Base-by-base conservation (phyloP, 2,888 invertebrate genomes). In the Tethea ocularis region DNA sequence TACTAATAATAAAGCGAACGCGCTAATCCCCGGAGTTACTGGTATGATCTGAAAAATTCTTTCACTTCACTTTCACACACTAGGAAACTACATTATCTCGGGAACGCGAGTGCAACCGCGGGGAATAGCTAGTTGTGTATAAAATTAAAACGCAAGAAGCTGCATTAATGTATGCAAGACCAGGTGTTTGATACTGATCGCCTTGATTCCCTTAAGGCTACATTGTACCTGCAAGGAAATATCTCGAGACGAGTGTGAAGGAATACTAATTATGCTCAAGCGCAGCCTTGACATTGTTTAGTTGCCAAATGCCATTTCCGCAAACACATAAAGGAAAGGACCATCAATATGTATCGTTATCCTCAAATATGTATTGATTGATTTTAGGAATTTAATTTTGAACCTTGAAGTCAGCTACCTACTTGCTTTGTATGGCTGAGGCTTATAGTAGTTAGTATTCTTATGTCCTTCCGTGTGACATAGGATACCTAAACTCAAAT, bases 231-330 rank as follows among this genome's bases (percentile, higher is more conserved):
- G 68, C 63, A 71, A 79, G 80, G 82, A 81, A 80, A 81, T 68
- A 67, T 67, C 67, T 62, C 72, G 74, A 74, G 71, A 69, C 58
- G 53, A 53, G 66, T 64, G 60, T 62, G 61, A 68, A 67, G 66
- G 82, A 78, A 84, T 85, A 83, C 81, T 74, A 76, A 87, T 75
- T 76, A 65, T 67, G 57, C 58, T 67, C 61, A 63, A 60, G 60
- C 51, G 58, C 33, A 41, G 22, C 85, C 84, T 84, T 86, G 86
- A 82, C 86, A 83, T 82, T 83, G 76, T 84, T 84, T 52, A n/a
- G 24, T 24, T 52, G 52, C 52, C 52, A 52, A 61, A 65, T 66
- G 59, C 55, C 58, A 58, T 78, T 77, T 82, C 80, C 78, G 78
- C 62, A 69, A 67, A 69, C 60, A 56, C 56, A 1, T n/a, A n/a